Evolutionary conservation across 1,140 invertebrate genomes (phyloP).

Genomic region (Polyergus mexicanus): DNA sequence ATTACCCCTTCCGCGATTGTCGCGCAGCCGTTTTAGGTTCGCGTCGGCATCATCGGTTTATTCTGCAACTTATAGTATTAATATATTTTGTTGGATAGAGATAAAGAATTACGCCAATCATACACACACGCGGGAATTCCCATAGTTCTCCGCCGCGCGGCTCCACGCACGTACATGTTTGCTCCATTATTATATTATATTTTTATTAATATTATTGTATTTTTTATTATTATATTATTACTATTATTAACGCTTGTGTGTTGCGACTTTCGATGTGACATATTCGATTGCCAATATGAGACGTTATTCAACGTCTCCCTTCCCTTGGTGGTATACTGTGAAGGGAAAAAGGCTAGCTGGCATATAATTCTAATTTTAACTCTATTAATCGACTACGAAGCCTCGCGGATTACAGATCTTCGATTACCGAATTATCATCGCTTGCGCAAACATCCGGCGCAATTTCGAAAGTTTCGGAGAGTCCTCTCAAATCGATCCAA

Average conservation of each 20-base stretch:
- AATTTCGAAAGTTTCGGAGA: conserved; percentile 58
- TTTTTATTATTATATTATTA: conserved; percentile 75
- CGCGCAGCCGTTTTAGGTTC: conserved; percentile 53
- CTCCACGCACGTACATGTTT: conserved; percentile 81
- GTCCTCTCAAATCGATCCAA: neutral
- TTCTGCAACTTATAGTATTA: conserved; percentile 81
- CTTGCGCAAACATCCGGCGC: neutral
- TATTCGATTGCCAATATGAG: conserved; percentile 29
- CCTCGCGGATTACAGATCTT: conserved; percentile 53
- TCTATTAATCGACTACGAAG: neutral
- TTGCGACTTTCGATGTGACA: conserved; percentile 49
- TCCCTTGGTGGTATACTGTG: neutral
- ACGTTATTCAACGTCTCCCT: neutral
- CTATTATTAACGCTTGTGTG: conserved; percentile 68
- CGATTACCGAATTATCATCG: neutral
- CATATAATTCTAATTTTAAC: conserved; percentile 18
- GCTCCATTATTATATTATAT: conserved; percentile 80
- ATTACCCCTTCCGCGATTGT: neutral
- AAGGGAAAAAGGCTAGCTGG: conserved; percentile 67
- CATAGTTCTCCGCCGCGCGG: conserved; percentile 66
- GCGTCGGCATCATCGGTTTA: conserved; percentile 6
- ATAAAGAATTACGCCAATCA: conserved; percentile 61
- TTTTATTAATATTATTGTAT: conserved; percentile 79
- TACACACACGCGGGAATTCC: conserved; percentile 47
- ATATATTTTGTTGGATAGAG: conserved; percentile 85